Base-by-base conservation (phyloP, 2,113 vertebrate species). In the Protomyctophum bolini region DNA sequence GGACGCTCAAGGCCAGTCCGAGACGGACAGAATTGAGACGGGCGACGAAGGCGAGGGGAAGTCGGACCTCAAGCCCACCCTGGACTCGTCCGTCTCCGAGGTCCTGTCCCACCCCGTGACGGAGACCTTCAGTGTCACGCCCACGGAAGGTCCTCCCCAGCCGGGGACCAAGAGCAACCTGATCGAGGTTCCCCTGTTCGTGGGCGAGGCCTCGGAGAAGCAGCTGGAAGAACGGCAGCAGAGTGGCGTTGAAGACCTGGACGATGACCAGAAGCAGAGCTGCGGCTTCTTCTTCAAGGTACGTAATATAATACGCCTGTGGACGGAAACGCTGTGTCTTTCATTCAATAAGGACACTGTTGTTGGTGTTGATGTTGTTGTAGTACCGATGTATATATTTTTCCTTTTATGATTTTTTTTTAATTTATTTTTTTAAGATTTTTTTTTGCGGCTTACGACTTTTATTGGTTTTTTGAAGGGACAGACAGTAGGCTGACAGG, bases 241-340 rank as follows among this genome's bases (percentile, higher is more conserved):
- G 82, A 92, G 4, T 1, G 47, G 55, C 83, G 47, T 86, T 81
- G 96, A 98, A 47, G 92, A 87, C 33, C 70, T 83, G 46, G 94
- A 96, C n/a, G 95, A 96, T 15, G 95, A 98, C 21, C 96, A 97
- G 88, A 98, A 95, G 89, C 92, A 94, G 45, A 96, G 95, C 87
- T 95, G 93, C 76, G 97, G 98, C 58, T 99, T 99, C 93, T 99
- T 99, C 83, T 99, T 98, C 73, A 99, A 98, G 95, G 98, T 99
- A 88, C 21, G 21, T 21, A 21, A 21, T 21, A 21, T 21, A 21
- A 21, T 21, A 21, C 21, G 21, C 21, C 21, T 21, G 21, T 21
- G 21, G n/a, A 33, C 33, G 33, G 33, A 33, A 33, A 33, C 33
- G 4, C 2, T 33, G 33, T 33, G 33, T 41, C 21, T 21, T 41